Evolutionary conservation across 1,140 invertebrate species (phyloP).

Genomic region (Dreissena polymorpha): DNA sequence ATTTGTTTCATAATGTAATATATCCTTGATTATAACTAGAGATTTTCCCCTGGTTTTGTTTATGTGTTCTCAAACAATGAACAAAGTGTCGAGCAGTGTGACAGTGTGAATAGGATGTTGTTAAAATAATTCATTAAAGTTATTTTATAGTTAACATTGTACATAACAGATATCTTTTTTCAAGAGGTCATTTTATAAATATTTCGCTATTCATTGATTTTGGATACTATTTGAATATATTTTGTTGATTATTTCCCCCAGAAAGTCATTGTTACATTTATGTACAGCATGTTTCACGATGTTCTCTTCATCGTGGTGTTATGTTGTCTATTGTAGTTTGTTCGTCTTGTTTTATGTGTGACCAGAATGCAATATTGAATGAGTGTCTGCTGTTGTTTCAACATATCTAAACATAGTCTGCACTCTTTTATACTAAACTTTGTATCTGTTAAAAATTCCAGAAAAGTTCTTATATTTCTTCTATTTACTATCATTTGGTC

Average conservation of each 20-base stretch:
- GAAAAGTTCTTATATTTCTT: too few relatives aligned
- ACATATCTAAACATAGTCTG: too few relatives aligned
- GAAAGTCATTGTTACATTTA: slow-evolving; percentile 3
- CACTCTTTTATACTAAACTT: too few relatives aligned
- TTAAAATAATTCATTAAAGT: slow-evolving; percentile 6
- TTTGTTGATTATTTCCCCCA: slow-evolving; percentile 2
- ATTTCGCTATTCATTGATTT: slow-evolving; percentile 37
- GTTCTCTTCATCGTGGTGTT: not conserved
- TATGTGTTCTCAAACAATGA: slow-evolving; percentile 47
- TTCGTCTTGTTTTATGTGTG: not conserved
- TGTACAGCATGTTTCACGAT: not conserved
- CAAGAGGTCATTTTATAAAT: slow-evolving; percentile 47
- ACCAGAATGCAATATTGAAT: not conserved
- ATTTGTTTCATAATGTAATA: slow-evolving; percentile 28
- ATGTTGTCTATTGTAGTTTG: not conserved
- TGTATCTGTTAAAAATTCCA: too few relatives aligned
- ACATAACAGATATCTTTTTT: slow-evolving; percentile 35
- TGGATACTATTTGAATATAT: slow-evolving; percentile 33
- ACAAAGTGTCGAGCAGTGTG: slow-evolving; percentile 38
- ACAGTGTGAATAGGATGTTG: not conserved
- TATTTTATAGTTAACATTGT: slow-evolving; percentile 31
- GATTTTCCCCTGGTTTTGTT: slow-evolving; percentile 45
- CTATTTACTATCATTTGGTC: too few relatives aligned
- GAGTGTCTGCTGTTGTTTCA: not conserved
- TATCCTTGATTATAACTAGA: slow-evolving; percentile 23